Conservation (phyloP, 1,140 invertebrate species). For the Drosophila mojavensis region DNA sequence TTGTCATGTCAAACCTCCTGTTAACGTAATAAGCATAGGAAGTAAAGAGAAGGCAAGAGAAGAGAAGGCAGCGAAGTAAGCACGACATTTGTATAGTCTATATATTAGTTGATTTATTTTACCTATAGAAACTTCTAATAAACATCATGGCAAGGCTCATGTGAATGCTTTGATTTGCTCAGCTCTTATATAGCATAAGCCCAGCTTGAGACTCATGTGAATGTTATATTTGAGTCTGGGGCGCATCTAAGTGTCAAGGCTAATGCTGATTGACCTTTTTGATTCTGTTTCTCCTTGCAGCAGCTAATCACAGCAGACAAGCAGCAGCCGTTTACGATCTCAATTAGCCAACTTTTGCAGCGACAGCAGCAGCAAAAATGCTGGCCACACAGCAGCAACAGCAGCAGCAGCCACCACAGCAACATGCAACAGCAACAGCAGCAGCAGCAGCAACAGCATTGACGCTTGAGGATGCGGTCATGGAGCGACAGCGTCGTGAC, state of each 20-base stretch:
- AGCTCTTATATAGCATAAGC: no score
- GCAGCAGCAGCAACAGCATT: conserved; percentile 29
- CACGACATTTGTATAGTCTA: no score
- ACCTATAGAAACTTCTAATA: no score
- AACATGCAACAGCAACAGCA: conserved; percentile 36
- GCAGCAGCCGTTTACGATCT: conserved; percentile 46
- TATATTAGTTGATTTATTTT: no score
- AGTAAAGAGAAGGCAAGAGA: no score
- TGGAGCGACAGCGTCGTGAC: conserved; percentile 68
- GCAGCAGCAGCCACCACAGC: conserved; percentile 36
- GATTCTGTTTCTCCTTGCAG: conserved; percentile 2
- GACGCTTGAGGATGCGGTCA: conserved; percentile 1
- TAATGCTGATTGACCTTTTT: not conserved
- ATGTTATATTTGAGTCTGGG: no score
- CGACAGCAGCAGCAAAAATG: conserved; percentile 51
- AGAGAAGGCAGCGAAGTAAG: no score
- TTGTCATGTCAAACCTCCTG: not conserved
- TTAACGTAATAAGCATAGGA: no score
- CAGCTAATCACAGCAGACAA: conserved; percentile 34
- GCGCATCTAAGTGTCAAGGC: not conserved
- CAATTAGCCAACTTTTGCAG: conserved; percentile 39
- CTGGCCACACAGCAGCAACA: conserved; percentile 61
- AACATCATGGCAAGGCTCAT: no score
- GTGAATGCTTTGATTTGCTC: no score
- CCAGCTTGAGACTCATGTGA: no score